Conservation (phyloP, 2,113 vertebrate genomes). For the Megalops atlanticus region DNA sequence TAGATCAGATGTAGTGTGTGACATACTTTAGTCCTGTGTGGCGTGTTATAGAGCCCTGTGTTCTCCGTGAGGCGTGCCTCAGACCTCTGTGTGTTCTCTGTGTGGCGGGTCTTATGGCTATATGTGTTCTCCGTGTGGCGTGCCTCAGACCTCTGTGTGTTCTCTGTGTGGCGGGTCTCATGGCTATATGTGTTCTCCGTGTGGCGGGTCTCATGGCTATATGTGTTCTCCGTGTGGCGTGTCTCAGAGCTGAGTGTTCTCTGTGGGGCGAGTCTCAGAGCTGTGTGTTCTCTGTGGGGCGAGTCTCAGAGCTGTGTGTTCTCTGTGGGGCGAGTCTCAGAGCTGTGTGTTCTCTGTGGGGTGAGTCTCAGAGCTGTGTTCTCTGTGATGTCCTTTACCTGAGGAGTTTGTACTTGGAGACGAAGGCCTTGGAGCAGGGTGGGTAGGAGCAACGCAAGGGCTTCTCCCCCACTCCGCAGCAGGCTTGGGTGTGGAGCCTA, state of each 20-base stretch:
- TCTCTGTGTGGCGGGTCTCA: not conserved
- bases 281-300: too few relatives aligned
- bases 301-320: too few relatives aligned
- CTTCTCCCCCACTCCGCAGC: constrained; percentile 83
- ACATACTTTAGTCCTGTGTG: too few relatives aligned
- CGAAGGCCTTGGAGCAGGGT: constrained; percentile 94
- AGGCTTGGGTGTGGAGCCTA: constrained; percentile 84
- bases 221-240: not conserved
- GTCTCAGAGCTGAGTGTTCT: too few relatives aligned
- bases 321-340: too few relatives aligned
- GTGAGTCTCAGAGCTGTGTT: too few relatives aligned
- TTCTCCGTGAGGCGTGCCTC: not conserved
- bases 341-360: too few relatives aligned
- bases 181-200: not conserved
- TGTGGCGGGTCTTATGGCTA: not conserved
- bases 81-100: not conserved
- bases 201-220: not conserved
- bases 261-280: too few relatives aligned
- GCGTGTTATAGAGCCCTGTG: too few relatives aligned
- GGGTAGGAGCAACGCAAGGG: constrained; percentile 92
- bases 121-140: not conserved
- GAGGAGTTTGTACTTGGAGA: constrained; percentile 97
- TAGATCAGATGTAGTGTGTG: too few relatives aligned
- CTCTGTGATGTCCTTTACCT: too few relatives aligned
- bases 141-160: not conserved